Base-by-base conservation (phyloP, 2,113 vertebrate species). In the Laticauda laticaudata region DNA sequence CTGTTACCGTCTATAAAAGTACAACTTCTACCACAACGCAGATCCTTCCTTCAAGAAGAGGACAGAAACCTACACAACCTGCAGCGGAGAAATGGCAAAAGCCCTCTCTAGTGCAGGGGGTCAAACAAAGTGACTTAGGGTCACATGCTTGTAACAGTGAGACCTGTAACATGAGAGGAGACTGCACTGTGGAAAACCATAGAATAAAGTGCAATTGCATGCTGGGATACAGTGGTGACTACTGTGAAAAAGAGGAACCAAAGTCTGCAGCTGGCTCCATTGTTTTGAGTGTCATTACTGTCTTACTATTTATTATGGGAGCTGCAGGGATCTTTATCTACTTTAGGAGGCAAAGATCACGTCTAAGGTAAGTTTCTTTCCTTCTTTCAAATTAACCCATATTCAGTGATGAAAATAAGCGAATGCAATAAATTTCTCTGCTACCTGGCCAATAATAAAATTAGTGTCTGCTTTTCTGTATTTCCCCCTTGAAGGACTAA, bases 221-320 rank as follows among this genome's bases (percentile, higher is more conserved):
- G 34, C 24, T 95, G 55, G 98, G 98, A 45, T 98, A 98, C 34
- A 96, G 91, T 0, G 98, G 98, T 0, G 96, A 98, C 90, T 98
- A 97, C 91, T 99, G 99, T 1, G 97, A 99, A 93, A 96, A 97
- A 20, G 51, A 96, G 12, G 92, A 96, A 11, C 90, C 95, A 43
- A 96, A 97, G 54, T 94, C 97, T 0, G 7, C 97, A 0, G 97
- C 94, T 0, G 7, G 98, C 4, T 97, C 98, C 26, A 39, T 95
- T 0, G 24, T 29, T 53, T 90, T 99, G 20, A 96, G 98, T 1
- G 95, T 97, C 5, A 59, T 98, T 0, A 95, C 91, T 0, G 86
- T 97, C 85, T 91, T 98, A 29, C 0, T 98, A 6, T 96, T 97
- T 0, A 0, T 97, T 6, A 4, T 98, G 0, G 97, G 97, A 2